Base-by-base conservation (phyloP, 2,113 vertebrate species). In the Holacanthus passer region DNA sequence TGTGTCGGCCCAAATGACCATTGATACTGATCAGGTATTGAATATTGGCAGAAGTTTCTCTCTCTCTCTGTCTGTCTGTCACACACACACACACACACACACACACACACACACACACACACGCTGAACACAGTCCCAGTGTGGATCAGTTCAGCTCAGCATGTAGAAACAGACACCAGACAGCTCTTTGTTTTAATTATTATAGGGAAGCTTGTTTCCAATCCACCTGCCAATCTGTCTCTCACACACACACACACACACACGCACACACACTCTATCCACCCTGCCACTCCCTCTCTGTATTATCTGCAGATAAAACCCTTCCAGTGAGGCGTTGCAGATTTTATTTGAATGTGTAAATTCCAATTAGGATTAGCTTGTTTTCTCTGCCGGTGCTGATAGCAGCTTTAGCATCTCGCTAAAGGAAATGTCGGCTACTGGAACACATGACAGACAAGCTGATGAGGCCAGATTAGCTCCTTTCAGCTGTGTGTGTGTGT, bases 341-440 rank as follows among this genome's bases (percentile, higher is more conserved):
- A 81, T 82, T 80, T 82, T 68, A 87, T 85, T 81, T 71, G 29
- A 85, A 77, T 75, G 58, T 77, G 64, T 83, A 82, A 87, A 92
- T 90, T 93, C 82, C 84, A 91, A 92, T 93, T 91, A 91, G 90
- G 87, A 90, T 90, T 93, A 89, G 56, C 59, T 75, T 89, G 52
- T 82, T 65, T 82, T 68, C 79, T 65, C 77, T 78, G 65, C 53
- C 37, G 62, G 69, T 45, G 48, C 68, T 79, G 82, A 85, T 79
- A 67, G 77, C 63, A 3, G 50, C 64, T 66, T 82, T 45, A 86
- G 90, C 73, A 14, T 52, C 39, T 32, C 35, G 24, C 73, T 16
- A 7, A 53, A 71, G 66, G 79, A 73, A 48, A 72, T 32, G 45
- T 58, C 7, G 75, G 43, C 41, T 71, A 22, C 68, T 77, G 83